Conservation (phyloP, 2,888 invertebrate genomes). For the Ariolimax columbianus region DNA sequence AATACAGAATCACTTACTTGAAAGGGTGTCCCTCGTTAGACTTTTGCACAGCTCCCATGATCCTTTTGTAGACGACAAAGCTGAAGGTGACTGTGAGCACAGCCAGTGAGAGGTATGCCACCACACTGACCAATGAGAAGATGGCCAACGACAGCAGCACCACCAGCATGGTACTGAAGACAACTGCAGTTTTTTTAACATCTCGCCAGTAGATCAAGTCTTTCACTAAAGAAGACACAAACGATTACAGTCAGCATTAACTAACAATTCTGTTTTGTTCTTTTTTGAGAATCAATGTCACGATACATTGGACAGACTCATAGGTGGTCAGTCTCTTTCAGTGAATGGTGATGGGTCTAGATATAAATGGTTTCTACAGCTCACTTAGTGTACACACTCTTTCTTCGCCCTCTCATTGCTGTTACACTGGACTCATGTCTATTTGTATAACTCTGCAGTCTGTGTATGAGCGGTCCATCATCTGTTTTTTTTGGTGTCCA, state of each 20-base stretch:
- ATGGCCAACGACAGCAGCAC: constrained; percentile 94
- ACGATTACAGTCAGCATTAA: background rate
- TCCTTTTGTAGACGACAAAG: constrained; percentile 97
- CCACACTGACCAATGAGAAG: constrained; percentile 96
- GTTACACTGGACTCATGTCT: no score
- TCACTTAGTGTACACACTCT: no score
- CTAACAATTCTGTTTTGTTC: no score
- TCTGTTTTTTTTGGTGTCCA: no score
- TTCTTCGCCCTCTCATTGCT: no score
- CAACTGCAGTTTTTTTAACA: constrained; percentile 94
- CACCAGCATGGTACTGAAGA: constrained; percentile 92
- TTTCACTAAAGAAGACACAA: constrained; percentile 81
- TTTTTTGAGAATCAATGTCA: no score
- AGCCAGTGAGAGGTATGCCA: constrained; percentile 93
- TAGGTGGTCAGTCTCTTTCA: no score
- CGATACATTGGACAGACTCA: no score
- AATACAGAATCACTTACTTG: constrained; percentile 85
- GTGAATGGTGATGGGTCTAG: no score
- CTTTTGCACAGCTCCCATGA: constrained; percentile 96
- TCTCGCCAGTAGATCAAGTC: constrained; percentile 98
- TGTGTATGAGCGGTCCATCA: no score
- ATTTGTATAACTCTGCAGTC: no score
- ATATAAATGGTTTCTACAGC: no score
- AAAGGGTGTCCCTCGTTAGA: constrained; percentile 96
- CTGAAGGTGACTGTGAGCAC: constrained; percentile 91